A percentile compares a stretch with the other conserved stretches of the same genome.
Evolutionary conservation across 2,113 vertebrate genomes (phyloP).

Genomic region (Mesocricetus auratus): DNA sequence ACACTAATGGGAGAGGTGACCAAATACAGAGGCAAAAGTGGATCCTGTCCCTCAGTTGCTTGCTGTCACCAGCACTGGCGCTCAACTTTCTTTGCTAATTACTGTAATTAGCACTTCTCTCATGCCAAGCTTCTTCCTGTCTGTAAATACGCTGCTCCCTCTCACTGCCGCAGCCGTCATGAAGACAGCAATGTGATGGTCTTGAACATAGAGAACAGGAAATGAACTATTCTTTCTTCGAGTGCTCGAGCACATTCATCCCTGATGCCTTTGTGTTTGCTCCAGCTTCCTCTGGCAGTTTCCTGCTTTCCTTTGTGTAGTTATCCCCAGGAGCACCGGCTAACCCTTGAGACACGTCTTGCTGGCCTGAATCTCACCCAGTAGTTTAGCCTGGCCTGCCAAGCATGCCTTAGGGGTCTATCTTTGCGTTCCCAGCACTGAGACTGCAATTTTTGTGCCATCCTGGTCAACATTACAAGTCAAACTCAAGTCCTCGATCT

Average conservation of each 20-base stretch:
- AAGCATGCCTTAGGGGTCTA: background rate
- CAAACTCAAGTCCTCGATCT: background rate
- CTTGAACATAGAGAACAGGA: conserved; percentile 34
- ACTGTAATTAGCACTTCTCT: background rate
- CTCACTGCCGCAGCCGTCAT: background rate
- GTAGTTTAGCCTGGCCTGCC: background rate
- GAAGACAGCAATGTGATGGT: background rate
- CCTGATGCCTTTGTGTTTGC: background rate
- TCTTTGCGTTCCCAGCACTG: background rate
- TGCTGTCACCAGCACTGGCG: background rate
- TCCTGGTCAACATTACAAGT: no score
- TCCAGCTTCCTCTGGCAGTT: background rate
- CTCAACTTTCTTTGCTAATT: background rate
- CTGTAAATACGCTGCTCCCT: background rate
- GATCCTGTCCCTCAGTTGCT: background rate
- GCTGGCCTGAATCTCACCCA: background rate
- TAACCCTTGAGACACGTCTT: background rate
- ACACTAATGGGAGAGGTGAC: background rate
- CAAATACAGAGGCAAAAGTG: background rate
- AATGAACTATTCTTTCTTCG: background rate
- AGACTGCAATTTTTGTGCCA: background rate
- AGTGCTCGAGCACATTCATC: no score
- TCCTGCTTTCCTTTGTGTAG: background rate
- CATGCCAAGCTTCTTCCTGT: background rate
- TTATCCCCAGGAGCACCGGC: background rate